A percentile compares a stretch with the other conserved stretches of the same genome.
Evolutionary conservation across 2,797 vertebrate species (phyloP).

Genomic region (Microctenopoma lineatum): DNA sequence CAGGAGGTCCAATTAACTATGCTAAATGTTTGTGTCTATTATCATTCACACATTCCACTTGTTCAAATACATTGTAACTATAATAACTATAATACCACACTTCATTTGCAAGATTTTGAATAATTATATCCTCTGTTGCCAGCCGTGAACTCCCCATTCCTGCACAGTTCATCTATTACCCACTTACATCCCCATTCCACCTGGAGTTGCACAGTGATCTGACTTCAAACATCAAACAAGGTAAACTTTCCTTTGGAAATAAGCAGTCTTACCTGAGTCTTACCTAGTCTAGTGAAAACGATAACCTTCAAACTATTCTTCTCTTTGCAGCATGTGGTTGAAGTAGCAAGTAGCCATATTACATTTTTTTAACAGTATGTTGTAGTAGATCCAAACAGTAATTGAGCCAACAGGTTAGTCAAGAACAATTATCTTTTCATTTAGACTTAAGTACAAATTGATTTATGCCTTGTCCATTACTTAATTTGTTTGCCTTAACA

Average conservation of each 20-base stretch:
- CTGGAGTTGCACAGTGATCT: conserved; percentile 43
- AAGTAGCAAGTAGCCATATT: conserved; percentile 13
- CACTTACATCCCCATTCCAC: conserved; percentile 50
- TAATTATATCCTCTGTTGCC: conserved; percentile 9
- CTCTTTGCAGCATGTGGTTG: conserved; percentile 12
- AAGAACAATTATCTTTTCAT: no score
- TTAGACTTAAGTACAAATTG: neutral
- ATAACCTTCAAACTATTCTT: conserved; percentile 33
- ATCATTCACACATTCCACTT: conserved; percentile 4
- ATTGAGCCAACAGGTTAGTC: no score
- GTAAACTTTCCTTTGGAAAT: conserved; percentile 47
- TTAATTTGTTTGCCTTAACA: conserved; percentile 5
- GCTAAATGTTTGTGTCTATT: neutral
- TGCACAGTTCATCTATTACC: conserved; percentile 36
- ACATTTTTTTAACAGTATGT: neutral
- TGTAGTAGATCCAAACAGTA: no score
- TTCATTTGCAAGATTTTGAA: neutral
- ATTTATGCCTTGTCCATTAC: conserved; percentile 17
- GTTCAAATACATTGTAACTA: conserved; percentile 14
- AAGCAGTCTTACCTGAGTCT: conserved; percentile 7
- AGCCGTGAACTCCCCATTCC: conserved; percentile 13
- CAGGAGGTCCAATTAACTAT: neutral
- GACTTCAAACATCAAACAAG: conserved; percentile 69
- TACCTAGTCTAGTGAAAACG: conserved; percentile 55
- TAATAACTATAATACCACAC: neutral